These are phyloP conservation scores for Protaetia brevitarsis DNA, from an alignment of 1,140 invertebrate species.

Conservation along the genomic window DNA sequence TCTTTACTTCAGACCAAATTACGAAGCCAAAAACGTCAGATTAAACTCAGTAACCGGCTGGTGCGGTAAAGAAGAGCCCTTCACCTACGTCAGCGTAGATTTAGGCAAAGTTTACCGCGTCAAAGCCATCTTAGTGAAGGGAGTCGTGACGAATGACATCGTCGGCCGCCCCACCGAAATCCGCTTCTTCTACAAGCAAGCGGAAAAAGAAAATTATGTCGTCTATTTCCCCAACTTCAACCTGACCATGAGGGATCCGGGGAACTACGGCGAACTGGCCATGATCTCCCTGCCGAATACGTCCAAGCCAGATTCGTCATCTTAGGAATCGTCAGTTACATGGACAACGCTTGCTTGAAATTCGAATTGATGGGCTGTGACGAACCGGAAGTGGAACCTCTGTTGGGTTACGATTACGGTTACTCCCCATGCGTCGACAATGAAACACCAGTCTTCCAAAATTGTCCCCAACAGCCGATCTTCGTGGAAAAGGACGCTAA, in stretches of 20 bases:
- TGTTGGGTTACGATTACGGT: slow-evolving; percentile 90
- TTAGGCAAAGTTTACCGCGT: slow-evolving; percentile 85
- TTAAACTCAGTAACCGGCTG: slow-evolving; percentile 91
- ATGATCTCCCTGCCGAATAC: slow-evolving; percentile 91
- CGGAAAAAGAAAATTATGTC: slow-evolving; percentile 90
- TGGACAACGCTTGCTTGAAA: slow-evolving; percentile 94
- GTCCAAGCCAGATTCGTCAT: slow-evolving; percentile 86
- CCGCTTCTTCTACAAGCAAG: slow-evolving; percentile 94
- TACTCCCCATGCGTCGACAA: slow-evolving; percentile 95
- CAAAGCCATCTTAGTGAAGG: slow-evolving; percentile 89
- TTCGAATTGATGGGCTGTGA: slow-evolving; percentile 96
- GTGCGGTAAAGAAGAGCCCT: slow-evolving; percentile 92
- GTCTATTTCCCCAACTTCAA: slow-evolving; percentile 97
- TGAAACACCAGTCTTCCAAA: slow-evolving; percentile 93
- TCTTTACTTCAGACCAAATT: slow-evolving; percentile 76
- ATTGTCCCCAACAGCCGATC: slow-evolving; percentile 90
- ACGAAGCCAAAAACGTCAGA: slow-evolving; percentile 86
- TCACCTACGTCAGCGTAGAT: slow-evolving; percentile 93
- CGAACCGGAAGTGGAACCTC: slow-evolving; percentile 70
- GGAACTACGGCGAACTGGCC: slow-evolving; percentile 91
- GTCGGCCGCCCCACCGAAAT: slow-evolving; percentile 93
- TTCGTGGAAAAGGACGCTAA: slow-evolving; percentile 83
- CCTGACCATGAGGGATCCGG: slow-evolving; percentile 86
- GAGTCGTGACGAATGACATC: slow-evolving; percentile 91
- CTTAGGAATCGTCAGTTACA: slow-evolving; percentile 86